Conservation (phyloP, 2,113 vertebrate species). For the Antechinus flavipes region DNA sequence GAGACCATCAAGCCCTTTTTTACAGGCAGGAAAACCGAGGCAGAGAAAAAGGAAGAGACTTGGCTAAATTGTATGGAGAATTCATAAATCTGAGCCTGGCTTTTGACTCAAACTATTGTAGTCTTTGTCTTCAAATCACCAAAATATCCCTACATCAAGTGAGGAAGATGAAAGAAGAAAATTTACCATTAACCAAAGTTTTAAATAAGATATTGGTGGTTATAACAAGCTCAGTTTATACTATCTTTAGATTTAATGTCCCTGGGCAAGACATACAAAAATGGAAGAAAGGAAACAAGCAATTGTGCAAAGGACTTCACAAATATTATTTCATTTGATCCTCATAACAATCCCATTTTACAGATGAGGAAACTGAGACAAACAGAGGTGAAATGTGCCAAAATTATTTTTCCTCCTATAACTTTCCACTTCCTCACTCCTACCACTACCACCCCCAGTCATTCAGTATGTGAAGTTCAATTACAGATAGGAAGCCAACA, state of each 20-base stretch:
- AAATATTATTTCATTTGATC: not conserved
- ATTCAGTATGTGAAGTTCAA: not conserved
- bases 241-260: not conserved
- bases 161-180: not conserved
- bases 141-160: not conserved
- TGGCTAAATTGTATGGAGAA: not conserved
- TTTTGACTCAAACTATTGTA: not conserved
- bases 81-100: not conserved
- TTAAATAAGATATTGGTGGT: not conserved
- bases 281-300: not conserved
- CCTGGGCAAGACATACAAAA: not conserved
- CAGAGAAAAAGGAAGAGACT: not conserved
- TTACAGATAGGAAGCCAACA: not conserved
- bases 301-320: not conserved
- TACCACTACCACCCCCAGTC: not conserved
- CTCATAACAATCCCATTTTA: not conserved
- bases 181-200: not conserved
- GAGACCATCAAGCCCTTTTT: not conserved
- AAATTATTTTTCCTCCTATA: not conserved
- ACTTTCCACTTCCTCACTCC: not conserved
- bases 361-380: not conserved
- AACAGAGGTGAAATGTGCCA: not conserved
- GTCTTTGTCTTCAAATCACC: not conserved
- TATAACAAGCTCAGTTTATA: not conserved
- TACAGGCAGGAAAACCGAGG: not conserved